Conservation (phyloP, 1,140 invertebrate genomes). For the Tetranychus urticae region DNA sequence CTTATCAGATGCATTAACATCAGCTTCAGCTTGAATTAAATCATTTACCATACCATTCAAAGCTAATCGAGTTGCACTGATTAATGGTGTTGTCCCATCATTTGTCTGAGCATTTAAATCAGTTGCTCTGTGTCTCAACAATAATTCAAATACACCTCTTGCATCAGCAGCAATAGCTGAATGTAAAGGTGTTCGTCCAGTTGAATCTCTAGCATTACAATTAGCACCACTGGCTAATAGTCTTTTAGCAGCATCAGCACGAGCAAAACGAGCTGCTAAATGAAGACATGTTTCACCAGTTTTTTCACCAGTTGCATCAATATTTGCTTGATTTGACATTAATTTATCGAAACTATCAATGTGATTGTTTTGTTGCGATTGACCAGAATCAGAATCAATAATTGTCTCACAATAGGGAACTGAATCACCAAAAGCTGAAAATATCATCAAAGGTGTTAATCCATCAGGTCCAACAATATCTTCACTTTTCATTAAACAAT, state of each 20-base stretch:
- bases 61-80: constrained; percentile 62
- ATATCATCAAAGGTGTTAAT: constrained; percentile 82
- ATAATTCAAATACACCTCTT: constrained; percentile 79
- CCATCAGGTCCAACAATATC: constrained; percentile 66
- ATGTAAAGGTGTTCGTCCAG: constrained; percentile 74
- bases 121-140: constrained; percentile 67
- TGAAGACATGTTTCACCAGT: constrained; percentile 84
- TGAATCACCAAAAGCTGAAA: constrained; percentile 25
- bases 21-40: constrained; percentile 72
- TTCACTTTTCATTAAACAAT: constrained; percentile 30
- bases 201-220: constrained; percentile 78
- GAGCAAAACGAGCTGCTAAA: constrained; percentile 66
- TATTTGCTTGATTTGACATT: constrained; percentile 35
- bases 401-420: not conserved
- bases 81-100: constrained; percentile 82
- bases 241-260: constrained; percentile 78
- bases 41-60: constrained; percentile 82
- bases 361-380: not conserved
- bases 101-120: constrained; percentile 82
- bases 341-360: not conserved
- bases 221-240: constrained; percentile 79
- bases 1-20: constrained; percentile 84
- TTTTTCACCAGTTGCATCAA: constrained; percentile 76
- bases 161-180: constrained; percentile 85
- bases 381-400: not conserved